phyloP scores from a whole-genome alignment of 2,797 vertebrate species.

The Pelobates cultripes region DNA sequence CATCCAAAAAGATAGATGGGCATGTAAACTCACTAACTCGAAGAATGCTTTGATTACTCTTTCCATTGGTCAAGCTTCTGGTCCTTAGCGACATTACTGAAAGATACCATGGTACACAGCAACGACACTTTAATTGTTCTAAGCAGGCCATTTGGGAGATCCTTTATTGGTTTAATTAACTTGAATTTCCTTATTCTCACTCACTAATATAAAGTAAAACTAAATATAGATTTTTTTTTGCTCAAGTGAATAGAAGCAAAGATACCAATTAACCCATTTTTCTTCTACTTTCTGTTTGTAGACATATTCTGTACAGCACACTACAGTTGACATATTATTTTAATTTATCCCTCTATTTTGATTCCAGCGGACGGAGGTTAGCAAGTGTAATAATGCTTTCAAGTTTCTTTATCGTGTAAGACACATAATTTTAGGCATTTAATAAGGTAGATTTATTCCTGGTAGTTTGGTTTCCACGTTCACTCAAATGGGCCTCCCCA shows the following conservation, averaged over 20 bases:
- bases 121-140: constrained; percentile 53
- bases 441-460: constrained; percentile 88
- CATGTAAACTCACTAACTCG: too few relatives aligned
- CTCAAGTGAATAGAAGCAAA: constrained; percentile 69
- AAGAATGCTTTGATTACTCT: neutral
- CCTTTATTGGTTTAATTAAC: constrained; percentile 58
- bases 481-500: constrained; percentile 82
- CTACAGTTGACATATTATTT: constrained; percentile 84
- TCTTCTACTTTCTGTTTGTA: constrained; percentile 72
- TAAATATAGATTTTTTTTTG: constrained; percentile 63
- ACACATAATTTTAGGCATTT: constrained; percentile 85
- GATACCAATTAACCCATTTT: constrained; percentile 82
- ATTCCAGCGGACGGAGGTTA: constrained; percentile 79
- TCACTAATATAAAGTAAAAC: constrained; percentile 63
- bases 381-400: constrained; percentile 81
- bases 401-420: constrained; percentile 85
- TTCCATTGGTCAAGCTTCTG: neutral
- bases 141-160: constrained; percentile 52
- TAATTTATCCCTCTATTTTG: constrained; percentile 84
- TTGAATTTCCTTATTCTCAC: constrained; percentile 37
- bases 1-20: too few relatives aligned
- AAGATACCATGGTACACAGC: neutral
- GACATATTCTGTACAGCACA: constrained; percentile 70
- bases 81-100: neutral
- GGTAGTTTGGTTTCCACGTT: constrained; percentile 83